Evolutionary conservation across 2,888 invertebrate species (phyloP), one percentile per base, ranked within the genome.

Genomic region (Drosophila engyochracea): DNA sequence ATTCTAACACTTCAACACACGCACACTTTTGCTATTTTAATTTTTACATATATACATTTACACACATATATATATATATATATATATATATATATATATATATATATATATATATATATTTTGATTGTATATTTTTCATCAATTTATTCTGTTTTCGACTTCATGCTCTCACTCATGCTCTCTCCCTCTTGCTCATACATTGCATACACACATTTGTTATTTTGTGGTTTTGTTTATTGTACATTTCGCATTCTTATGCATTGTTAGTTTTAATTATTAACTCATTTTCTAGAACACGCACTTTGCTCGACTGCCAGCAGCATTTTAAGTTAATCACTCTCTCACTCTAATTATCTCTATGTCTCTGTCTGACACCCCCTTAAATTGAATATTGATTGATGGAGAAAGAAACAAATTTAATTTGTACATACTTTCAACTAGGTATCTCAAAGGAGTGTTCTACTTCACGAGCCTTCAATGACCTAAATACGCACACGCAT

Each of bases 381-480:
- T 25, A 9, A 25, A 28, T 25, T 33, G 19, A 51, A 60, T 57
- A 54, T 64, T 28, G 37, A 72, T 67, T n/a, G 9, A 22, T 70
- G 64, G 58, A 74, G 59, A 31, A 31, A 49, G 37, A 25, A n/a
- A 30, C 39, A 49, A 16, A 54, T 66, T 67, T 70, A 57, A 76
- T 76, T 70, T 76, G 70, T 76, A 76, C 49, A 79, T 77, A 77
- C 35, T 33, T 51, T 35, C 51, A 51, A 16, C 25, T 52, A 31
- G 53, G 30, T 44, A 54, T 65, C 57, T 49, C 19, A 55, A 66
- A 54, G 54, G 33, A 59, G 57, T 51, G 39, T 19, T 33, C 49
- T 51, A 44, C 68, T 47, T 65, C 65, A 30, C 59, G 62, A 60
- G 66, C 70, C 79, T 68, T 63, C 31, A 30, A 67, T 67, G 67